These are phyloP conservation scores for Yoshiicerus persimilis DNA, from an alignment of 1,140 invertebrate species.

Conservation along the genomic window DNA sequence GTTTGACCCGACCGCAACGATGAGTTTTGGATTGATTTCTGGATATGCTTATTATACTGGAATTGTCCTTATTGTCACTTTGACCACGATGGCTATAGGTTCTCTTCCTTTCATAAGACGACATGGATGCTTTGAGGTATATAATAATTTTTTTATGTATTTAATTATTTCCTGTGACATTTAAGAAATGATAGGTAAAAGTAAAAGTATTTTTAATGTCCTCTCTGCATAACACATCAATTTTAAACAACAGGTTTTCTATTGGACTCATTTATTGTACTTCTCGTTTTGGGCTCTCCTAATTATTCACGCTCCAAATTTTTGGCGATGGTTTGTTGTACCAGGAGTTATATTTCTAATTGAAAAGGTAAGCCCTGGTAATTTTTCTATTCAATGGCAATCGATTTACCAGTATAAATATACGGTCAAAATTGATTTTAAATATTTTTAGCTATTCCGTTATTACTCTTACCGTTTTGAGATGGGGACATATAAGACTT, in stretches of 20 bases:
- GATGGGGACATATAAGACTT: slow-evolving; percentile 68
- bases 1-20: slow-evolving; percentile 22
- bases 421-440: neutral
- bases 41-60: slow-evolving; percentile 88
- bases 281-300: slow-evolving; percentile 83
- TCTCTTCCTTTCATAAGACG: slow-evolving; percentile 83
- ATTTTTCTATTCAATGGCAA: neutral
- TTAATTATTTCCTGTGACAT: neutral
- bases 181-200: no score
- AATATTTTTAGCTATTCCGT: slow-evolving; percentile 7
- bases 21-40: slow-evolving; percentile 63
- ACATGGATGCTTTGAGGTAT: slow-evolving; percentile 88
- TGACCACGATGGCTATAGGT: slow-evolving; percentile 78
- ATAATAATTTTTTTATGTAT: no score
- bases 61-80: slow-evolving; percentile 69
- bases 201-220: neutral
- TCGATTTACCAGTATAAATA: neutral
- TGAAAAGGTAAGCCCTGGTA: slow-evolving; percentile 63
- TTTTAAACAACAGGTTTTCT: slow-evolving; percentile 72
- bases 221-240: neutral
- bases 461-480: slow-evolving; percentile 43
- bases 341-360: slow-evolving; percentile 78
- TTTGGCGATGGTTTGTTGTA: slow-evolving; percentile 90
- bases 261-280: slow-evolving; percentile 91
- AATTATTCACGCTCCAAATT: slow-evolving; percentile 85